Evolutionary conservation across 2,797 vertebrate genomes (phyloP).

Genomic region (Sardinella longiceps): DNA sequence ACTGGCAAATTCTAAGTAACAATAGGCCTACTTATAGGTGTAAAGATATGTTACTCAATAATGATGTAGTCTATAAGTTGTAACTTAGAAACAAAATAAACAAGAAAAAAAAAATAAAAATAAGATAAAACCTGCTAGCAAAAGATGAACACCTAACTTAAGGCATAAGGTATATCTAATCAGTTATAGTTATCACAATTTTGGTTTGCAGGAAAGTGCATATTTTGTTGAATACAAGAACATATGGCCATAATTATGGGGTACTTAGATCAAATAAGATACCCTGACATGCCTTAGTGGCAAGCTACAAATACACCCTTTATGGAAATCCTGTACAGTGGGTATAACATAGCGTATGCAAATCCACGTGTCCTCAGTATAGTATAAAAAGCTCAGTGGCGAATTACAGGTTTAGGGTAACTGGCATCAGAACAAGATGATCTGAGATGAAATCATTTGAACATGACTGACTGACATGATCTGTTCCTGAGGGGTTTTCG

Average conservation of each 20-base stretch:
- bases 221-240: slow-evolving; percentile 17
- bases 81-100: not conserved
- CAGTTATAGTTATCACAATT: not conserved
- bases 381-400: not conserved
- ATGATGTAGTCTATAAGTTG: not conserved
- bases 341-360: slow-evolving; percentile 11
- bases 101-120: slow-evolving; percentile 15
- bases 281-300: not conserved
- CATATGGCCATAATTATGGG: not conserved
- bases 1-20: not conserved
- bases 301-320: not conserved
- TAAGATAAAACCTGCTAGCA: not conserved
- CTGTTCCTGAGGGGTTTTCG: not conserved
- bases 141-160: not conserved
- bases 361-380: not conserved
- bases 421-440: not conserved
- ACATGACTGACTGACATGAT: too few species aligned
- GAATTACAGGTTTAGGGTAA: not conserved
- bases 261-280: not conserved
- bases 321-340: not conserved
- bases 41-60: not conserved
- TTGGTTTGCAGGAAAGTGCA: slow-evolving; percentile 24
- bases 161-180: slow-evolving; percentile 4
- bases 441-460: slow-evolving; percentile 9
- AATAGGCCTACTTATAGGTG: not conserved